phyloP scores from a whole-genome alignment of 2,113 vertebrate species.

The rat (Rattus norvegicus) region GRCr8 NC_086027.1:97408001-97408500 shows the following conservation, averaged over 20 bases:
- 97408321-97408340: neutral
- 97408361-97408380: neutral
- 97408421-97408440: neutral
- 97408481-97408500: rapidly evolving
- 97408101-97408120: no score
- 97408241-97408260: no score
- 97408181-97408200: neutral
- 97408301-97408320: neutral
- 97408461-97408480: rapidly evolving
- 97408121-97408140: rapidly evolving
- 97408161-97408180: rapidly evolving
- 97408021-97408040: neutral
- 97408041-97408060: neutral
- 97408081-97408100: neutral
- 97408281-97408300: constrained; percentile 1
- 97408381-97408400: neutral
- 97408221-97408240: neutral
- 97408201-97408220: neutral
- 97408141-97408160: no score
- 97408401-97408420: neutral
- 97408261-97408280: no score
- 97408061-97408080: neutral
- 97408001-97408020: neutral
- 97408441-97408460: neutral
- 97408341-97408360: neutral